Conservation (phyloP, 1,140 invertebrate species). For the Habropoda laboriosa region DNA sequence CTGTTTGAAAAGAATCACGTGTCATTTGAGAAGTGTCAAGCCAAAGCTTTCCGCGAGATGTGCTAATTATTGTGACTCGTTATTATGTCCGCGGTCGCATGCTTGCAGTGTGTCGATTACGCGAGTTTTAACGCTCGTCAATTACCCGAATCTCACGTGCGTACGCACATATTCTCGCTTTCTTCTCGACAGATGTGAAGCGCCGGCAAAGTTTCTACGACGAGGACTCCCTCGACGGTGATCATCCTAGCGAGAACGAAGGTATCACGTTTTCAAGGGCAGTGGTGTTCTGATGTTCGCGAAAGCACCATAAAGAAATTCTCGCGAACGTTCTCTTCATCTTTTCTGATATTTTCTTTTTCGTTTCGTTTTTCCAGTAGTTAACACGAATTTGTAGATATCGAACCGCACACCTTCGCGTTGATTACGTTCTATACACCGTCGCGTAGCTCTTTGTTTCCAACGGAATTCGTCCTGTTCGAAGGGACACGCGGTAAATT, state of each 20-base stretch:
- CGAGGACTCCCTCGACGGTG: conserved; percentile 80
- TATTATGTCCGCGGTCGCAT: conserved; percentile 23
- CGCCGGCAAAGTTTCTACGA: conserved; percentile 79
- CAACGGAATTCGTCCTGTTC: too few relatives aligned
- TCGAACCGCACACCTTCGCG: too few relatives aligned
- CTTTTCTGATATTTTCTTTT: neutral
- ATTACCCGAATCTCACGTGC: conserved; percentile 60
- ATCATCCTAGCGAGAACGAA: conserved; percentile 78
- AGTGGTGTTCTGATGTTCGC: too few relatives aligned
- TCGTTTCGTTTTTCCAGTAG: too few relatives aligned
- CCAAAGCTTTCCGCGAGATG: conserved; percentile 8
- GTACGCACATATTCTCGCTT: conserved; percentile 70
- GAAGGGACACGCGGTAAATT: too few relatives aligned
- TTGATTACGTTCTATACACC: too few relatives aligned
- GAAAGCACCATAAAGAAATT: too few relatives aligned
- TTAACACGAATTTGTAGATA: too few relatives aligned
- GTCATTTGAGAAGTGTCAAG: neutral
- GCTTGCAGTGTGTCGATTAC: conserved; percentile 30
- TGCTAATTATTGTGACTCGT: neutral
- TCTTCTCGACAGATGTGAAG: conserved; percentile 79
- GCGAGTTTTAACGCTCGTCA: conserved; percentile 47
- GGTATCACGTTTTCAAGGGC: conserved; percentile 72
- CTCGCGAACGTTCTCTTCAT: too few relatives aligned
- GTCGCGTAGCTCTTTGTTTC: too few relatives aligned
- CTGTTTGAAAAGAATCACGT: neutral